Base-by-base conservation (phyloP, 2,113 vertebrate species). In the Peromyscus polionotus region DNA sequence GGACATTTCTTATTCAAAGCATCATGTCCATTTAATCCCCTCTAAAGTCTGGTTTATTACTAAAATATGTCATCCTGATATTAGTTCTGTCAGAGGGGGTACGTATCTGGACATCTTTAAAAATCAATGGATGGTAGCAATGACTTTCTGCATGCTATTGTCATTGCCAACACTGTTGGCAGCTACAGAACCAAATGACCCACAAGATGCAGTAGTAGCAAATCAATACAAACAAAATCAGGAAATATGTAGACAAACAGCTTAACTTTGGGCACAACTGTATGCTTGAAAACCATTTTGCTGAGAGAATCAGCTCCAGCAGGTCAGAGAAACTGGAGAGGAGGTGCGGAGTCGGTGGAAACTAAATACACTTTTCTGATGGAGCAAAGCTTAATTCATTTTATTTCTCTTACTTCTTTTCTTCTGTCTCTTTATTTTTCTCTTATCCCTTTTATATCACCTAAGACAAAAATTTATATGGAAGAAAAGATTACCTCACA, bases 191-290 rank as follows among this genome's bases (percentile, higher is more conserved):
- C 99, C 99, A 94, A 99, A 99, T 90, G 99, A 99, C 95, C 99
- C 99, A 90, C 99, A 99, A 97, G 99, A 99, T 75, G 99, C 99
- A 80, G 99, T 99, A 97, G 99, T 99, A 98, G 99, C 99, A 98
- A 99, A 99, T 98, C 99, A 99, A 99, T 99, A 99, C 98, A 99
- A 99, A 99, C 99, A 99, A 99, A 99, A 99, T 98, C 99, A 99
- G 97, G 99, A 99, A 98, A 99, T 99, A 99, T 99, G 99, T 98
- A 99, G 99, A 99, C 99, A 99, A 98, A 99, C 99, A 79, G 99
- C 99, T 92, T 99, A 99, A 95, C 99, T 99, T 98, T 99, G 99
- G 99, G 99, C 99, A 93, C 99, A 99, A 73, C 99, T 99, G 98
- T 99, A 99, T 97, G 99, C 99, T 97, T 99, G 99, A 87, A 99